Base-by-base conservation (phyloP, 2,888 invertebrate genomes). In the Troides helena region DNA sequence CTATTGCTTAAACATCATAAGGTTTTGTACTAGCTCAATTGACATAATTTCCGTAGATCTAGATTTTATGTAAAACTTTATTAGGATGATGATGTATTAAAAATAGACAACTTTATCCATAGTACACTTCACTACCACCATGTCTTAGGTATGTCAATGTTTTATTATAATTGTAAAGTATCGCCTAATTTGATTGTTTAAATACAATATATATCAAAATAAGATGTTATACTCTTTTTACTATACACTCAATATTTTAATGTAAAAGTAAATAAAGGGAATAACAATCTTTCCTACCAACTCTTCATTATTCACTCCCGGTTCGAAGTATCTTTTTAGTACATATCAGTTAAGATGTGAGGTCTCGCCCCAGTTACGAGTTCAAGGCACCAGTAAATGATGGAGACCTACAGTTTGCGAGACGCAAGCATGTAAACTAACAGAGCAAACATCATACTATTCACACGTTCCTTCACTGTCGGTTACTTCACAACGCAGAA, bases 361-460 rank as follows among this genome's bases (percentile, higher is more conserved):
- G 59, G 23, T 70, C 65, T 63, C 63, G 70, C 59, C 59, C 70
- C 53, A 70, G 67, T 70, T 70, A 25, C 21, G 62, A 70, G 70
- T 67, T 67, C 70, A 67, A 70, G 70, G 70, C 67, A 67, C 70
- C 36, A 23, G 63, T 63, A 62, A 70, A 63, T 57, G 67, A 67
- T 64, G 64, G 56, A 67, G 67, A 70, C 64, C 30, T 60, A 50
- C 59, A 67, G 64, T 67, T 70, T 50, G 70, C 70, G 53, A 62
- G 70, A 67, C 56, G 67, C 60, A 60, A 3, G 30, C 63, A 59
- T 67, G 70, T 70, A 64, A 70, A 70, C 60, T 67, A 18, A 12
- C 36, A 18, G 46, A 70, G 30, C 56, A 70, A 67, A 70, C 67
- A 70, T 64, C 43, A 17, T 59, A 67, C 65, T 69, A 67, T 70